Evolutionary conservation across 2,113 vertebrate species (phyloP).

Genomic region (Glareola pratincola): DNA sequence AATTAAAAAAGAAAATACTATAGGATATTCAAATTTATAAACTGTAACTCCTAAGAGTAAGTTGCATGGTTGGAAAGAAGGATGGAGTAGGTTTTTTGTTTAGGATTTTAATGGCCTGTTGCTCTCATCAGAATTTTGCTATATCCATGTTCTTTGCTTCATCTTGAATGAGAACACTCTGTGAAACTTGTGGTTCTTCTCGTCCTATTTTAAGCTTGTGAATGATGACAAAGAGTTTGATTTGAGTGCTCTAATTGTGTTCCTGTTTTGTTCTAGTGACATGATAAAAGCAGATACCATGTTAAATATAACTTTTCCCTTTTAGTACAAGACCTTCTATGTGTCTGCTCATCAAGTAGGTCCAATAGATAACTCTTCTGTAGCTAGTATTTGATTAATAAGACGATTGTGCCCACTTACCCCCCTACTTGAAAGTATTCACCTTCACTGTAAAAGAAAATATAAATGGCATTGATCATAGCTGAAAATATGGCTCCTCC

Average conservation of each 20-base stretch:
- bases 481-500: neutral
- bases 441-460: neutral
- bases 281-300: neutral
- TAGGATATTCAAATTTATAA: neutral
- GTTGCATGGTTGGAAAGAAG: neutral
- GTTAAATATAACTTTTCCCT: constrained; percentile 1
- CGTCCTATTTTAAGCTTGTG: neutral
- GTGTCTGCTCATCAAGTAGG: neutral
- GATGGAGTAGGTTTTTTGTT: neutral
- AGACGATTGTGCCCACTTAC: neutral
- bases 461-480: neutral
- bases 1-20: neutral
- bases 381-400: neutral
- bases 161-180: neutral
- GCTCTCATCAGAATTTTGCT: neutral
- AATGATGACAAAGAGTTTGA: neutral
- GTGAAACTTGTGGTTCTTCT: neutral
- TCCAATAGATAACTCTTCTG: neutral
- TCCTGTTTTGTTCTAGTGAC: neutral
- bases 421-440: neutral
- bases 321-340: neutral
- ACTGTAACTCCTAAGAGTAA: neutral
- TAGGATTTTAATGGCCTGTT: neutral
- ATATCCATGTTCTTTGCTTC: neutral
- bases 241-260: neutral